These are phyloP conservation scores for Hirtodrosophila duncani DNA, from an alignment of 2,888 invertebrate species.

Conservation along the genomic window DNA sequence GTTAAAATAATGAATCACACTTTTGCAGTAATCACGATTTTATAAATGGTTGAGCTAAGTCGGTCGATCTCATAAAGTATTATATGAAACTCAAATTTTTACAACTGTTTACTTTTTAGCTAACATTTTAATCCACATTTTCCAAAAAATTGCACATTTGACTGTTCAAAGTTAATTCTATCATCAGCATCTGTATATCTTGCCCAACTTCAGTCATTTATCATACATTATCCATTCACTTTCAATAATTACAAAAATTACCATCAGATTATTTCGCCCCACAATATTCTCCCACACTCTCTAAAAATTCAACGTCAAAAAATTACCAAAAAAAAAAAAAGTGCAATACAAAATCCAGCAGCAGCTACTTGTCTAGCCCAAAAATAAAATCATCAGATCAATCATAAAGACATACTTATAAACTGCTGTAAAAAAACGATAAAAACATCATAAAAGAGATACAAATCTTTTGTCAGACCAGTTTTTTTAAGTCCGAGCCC, in stretches of 20 bases:
- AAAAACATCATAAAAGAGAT: constrained; percentile 62
- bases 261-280: constrained; percentile 48
- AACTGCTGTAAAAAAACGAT: constrained; percentile 54
- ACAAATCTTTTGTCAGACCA: constrained; percentile 67
- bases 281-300: constrained; percentile 69
- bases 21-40: no score
- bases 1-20: no score
- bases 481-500: constrained; percentile 44
- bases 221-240: constrained; percentile 58
- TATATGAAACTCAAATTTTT: no score
- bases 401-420: constrained; percentile 55
- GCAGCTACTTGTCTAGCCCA: constrained; percentile 52
- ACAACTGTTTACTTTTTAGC: no score
- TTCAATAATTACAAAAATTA: constrained; percentile 59
- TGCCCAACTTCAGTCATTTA: constrained; percentile 17
- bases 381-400: constrained; percentile 64
- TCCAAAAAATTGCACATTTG: constrained; percentile 4
- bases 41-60: no score
- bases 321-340: constrained; percentile 6
- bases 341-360: constrained; percentile 29
- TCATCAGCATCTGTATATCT: constrained; percentile 1
- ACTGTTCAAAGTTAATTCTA: constrained; percentile 7
- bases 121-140: no score
- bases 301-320: constrained; percentile 20
- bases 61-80: no score